Evolutionary conservation across 2,888 invertebrate genomes (phyloP).

Genomic region (Calliscelio sp.): DNA sequence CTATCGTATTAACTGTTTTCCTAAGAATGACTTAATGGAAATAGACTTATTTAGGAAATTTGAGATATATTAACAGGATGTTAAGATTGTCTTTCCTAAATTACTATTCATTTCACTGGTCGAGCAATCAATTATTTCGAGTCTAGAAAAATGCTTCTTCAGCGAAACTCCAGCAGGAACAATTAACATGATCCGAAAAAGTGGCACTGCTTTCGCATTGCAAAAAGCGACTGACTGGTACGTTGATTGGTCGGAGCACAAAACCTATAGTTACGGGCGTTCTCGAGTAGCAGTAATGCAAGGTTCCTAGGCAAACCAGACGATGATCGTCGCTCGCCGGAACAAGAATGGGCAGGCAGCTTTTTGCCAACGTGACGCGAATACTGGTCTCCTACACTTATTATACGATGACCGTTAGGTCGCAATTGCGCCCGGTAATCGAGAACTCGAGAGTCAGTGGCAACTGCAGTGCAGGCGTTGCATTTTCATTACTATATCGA

Average conservation of each 20-base stretch:
- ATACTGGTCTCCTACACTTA: conserved; percentile 62
- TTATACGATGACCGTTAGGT: conserved; percentile 68
- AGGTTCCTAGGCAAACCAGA: conserved; percentile 66
- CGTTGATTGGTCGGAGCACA: conserved; percentile 18
- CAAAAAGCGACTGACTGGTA: conserved; percentile 18
- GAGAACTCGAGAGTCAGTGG: conserved; percentile 68
- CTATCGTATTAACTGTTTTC: too few relatives aligned
- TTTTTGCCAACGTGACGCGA: conserved; percentile 73
- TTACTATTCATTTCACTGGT: too few relatives aligned
- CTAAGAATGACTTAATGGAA: too few relatives aligned
- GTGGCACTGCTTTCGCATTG: conserved; percentile 2
- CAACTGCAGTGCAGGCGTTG: conserved; percentile 65
- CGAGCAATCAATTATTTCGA: too few relatives aligned
- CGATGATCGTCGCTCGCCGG: conserved; percentile 61
- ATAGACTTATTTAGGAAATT: too few relatives aligned
- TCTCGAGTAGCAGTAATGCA: conserved; percentile 53
- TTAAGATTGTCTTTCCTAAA: too few relatives aligned
- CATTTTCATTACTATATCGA: conserved; percentile 72
- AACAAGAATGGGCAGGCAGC: conserved; percentile 60
- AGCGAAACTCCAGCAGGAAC: too few relatives aligned
- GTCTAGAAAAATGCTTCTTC: too few relatives aligned
- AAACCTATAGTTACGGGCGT: conserved; percentile 40
- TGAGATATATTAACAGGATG: too few relatives aligned
- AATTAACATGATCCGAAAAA: conserved; percentile 37
- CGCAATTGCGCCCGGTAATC: conserved; percentile 67